Conservation (phyloP, 2,113 vertebrate genomes). For the Embiotoca jacksoni region DNA sequence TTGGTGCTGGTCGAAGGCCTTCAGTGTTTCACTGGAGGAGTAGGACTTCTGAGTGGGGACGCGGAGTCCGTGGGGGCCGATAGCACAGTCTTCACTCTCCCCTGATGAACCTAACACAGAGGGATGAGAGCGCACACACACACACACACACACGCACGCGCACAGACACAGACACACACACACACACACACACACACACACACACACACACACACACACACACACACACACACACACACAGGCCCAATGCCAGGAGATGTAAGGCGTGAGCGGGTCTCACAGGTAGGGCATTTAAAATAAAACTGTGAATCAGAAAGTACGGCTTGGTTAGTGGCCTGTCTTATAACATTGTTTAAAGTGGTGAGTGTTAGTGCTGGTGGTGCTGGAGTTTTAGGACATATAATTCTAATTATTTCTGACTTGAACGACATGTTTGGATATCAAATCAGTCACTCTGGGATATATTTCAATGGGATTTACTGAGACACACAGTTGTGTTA, state of each 20-base stretch:
- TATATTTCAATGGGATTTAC: not conserved
- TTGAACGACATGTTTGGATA: no score
- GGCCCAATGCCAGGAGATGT: not conserved
- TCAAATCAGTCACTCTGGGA: no score
- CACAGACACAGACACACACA: not conserved
- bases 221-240: no score
- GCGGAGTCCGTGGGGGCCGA: conserved; percentile 75
- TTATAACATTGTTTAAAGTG: no score
- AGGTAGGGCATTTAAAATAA: no score
- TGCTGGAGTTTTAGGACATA: no score
- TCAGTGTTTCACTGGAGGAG: conserved; percentile 97
- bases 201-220: no score
- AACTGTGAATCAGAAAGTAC: no score
- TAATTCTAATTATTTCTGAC: no score
- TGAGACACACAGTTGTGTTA: not conserved
- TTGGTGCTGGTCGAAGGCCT: conserved; percentile 98
- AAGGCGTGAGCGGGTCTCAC: no score
- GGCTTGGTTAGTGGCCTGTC: no score
- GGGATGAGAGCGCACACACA: not conserved
- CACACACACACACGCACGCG: not conserved
- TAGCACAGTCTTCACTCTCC: conserved; percentile 90
- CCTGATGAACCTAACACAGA: conserved; percentile 84
- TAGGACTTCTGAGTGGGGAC: conserved; percentile 98
- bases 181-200: not conserved
- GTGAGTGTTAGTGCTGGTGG: no score